Conservation (phyloP, 2,888 invertebrate genomes). For the Dilophus febrilis region DNA sequence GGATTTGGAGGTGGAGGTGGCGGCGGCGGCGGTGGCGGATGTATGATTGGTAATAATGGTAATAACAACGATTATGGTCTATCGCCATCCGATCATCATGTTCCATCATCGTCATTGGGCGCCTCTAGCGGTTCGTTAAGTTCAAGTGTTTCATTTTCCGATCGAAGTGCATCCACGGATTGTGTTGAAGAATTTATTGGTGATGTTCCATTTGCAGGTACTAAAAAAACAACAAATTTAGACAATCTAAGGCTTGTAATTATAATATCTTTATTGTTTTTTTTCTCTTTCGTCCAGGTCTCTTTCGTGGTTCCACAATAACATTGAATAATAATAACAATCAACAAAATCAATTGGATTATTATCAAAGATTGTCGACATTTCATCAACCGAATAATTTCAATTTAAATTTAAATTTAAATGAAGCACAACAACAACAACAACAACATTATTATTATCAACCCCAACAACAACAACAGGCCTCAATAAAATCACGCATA, state of each 20-base stretch:
- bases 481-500: background rate
- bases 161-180: constrained; percentile 61
- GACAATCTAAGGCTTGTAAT: too few species aligned
- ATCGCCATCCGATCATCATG: constrained; percentile 13
- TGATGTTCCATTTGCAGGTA: constrained; percentile 78
- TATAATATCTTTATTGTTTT: too few species aligned
- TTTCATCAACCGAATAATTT: constrained; percentile 33
- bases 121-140: constrained; percentile 54
- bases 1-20: constrained; percentile 45
- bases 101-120: constrained; percentile 8
- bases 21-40: too few species aligned
- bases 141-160: constrained; percentile 50
- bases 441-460: constrained; percentile 39
- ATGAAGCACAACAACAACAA: constrained; percentile 58
- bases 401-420: too few species aligned
- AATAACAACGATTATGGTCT: constrained; percentile 35
- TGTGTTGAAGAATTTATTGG: constrained; percentile 70
- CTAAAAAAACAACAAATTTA: too few species aligned
- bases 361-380: too few species aligned
- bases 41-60: constrained; percentile 25
- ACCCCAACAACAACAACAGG: constrained; percentile 20
- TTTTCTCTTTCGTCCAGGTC: constrained; percentile 39
- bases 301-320: constrained; percentile 67
- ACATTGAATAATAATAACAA: constrained; percentile 39
- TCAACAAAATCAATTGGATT: background rate